Base-by-base conservation (phyloP, 1,140 invertebrate genomes). In the Scaptomyza hsui region DNA sequence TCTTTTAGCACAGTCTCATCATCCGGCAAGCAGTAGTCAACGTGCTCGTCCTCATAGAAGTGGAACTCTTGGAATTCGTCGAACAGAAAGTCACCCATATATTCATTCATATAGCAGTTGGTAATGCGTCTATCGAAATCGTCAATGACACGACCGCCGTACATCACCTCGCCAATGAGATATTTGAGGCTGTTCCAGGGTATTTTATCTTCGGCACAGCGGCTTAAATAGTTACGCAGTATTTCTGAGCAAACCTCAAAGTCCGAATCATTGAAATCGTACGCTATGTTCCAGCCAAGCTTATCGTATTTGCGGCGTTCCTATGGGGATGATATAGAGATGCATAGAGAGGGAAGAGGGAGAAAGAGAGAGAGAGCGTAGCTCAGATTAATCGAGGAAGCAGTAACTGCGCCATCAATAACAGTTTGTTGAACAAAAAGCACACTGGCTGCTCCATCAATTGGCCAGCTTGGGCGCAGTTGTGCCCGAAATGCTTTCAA, bases 221-320 rank as follows among this genome's bases (percentile, higher is more conserved):
- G 96, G 0, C 93, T 95, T 10, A 98, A 92, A 91, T 98, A 98
- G 4, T 95, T 96, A 47, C 95, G 94, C 24, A 98, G 91, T 61
- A 98, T 97, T 83, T 95, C 94, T 61, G 95, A 94, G 90, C 96
- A 97, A 12, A 98, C 96, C 59, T 95, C 94, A 89, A 98, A 98
- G 92, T 98, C 97, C 0, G 96, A 96, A 92, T 98, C 96, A 85
- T 97, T 97, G 90, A 98, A 98, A 92, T 98, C 97, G 88, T 98
- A 98, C 41, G 93, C 94, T 62, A 98, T 96, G 86, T 98, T 98
- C 97, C 97, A 98, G 1, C 97, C 97, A 57, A 98, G 96, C 92
- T 98, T 98, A 77, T 96, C 96, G 89, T 98, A 98, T 91, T 97
- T 98, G 76, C 96, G 94, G 44, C 97, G 94, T 91, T 98, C 97